These are phyloP conservation scores for Bos javanicus DNA, from an alignment of 2,113 vertebrate species.

Conservation along the genomic window DNA sequence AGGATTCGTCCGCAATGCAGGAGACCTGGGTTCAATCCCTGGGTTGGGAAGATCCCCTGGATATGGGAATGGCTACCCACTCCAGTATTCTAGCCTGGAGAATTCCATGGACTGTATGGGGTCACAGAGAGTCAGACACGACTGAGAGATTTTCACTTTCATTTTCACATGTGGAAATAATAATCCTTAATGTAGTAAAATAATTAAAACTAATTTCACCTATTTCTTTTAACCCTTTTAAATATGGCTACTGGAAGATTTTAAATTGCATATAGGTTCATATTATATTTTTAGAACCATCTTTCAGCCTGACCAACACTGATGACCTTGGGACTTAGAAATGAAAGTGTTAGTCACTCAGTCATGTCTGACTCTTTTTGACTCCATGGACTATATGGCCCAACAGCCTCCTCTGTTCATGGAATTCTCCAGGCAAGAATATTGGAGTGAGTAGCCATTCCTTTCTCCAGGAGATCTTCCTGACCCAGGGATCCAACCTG, in stretches of 20 bases:
- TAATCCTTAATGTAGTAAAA: not conserved
- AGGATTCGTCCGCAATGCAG: accelerated
- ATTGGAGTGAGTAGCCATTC: not conserved
- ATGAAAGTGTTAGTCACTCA: not conserved
- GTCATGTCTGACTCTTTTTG: not conserved
- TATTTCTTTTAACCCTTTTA: not conserved
- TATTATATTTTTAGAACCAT: not conserved
- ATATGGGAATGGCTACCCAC: not conserved
- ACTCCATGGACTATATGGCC: not conserved
- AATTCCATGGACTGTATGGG: not conserved
- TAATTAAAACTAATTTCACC: not conserved
- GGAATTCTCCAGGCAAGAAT: not conserved
- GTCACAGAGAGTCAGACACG: not conserved
- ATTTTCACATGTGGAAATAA: not conserved
- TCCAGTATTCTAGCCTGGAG: not conserved
- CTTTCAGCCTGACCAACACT: not conserved
- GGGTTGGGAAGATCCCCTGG: not conserved
- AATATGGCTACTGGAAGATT: not conserved
- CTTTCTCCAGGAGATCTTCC: not conserved
- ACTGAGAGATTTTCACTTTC: not conserved
- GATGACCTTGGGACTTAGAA: not conserved
- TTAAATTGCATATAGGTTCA: not conserved
- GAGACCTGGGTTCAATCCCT: not conserved
- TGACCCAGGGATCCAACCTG: not conserved
- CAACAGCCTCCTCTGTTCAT: not conserved